Evolutionary conservation across 2,888 invertebrate genomes (phyloP).

Genomic region (Ochropacha duplaris): DNA sequence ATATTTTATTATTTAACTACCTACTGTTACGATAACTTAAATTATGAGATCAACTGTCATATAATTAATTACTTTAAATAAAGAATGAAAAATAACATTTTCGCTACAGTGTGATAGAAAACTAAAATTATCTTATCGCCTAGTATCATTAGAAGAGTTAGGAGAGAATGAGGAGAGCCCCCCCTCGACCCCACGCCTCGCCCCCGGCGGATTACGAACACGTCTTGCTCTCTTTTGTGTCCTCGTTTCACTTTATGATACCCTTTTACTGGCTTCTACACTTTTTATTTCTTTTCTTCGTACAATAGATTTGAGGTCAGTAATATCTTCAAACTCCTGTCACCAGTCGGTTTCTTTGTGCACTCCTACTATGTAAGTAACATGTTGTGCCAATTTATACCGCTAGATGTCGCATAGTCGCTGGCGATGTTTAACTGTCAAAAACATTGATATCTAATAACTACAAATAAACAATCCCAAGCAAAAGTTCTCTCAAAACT

Average conservation of each 20-base stretch:
- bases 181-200: background rate
- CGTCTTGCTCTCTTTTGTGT: background rate
- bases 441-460: too few species aligned
- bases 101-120: background rate
- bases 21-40: too few species aligned
- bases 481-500: too few species aligned
- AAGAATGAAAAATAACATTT: background rate
- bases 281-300: background rate
- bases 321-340: background rate
- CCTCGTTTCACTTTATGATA: background rate
- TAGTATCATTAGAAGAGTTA: background rate
- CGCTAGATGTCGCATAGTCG: too few species aligned
- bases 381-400: too few species aligned
- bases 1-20: too few species aligned
- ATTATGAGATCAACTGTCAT: too few species aligned
- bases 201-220: background rate
- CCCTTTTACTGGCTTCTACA: background rate
- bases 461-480: too few species aligned
- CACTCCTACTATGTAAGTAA: too few species aligned
- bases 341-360: too few species aligned
- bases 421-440: too few species aligned
- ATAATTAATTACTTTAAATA: too few species aligned
- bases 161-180: background rate
- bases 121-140: background rate
- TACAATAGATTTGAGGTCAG: background rate